Conservation (phyloP, 2,113 vertebrate genomes). For the Antechinus stuartii region DNA sequence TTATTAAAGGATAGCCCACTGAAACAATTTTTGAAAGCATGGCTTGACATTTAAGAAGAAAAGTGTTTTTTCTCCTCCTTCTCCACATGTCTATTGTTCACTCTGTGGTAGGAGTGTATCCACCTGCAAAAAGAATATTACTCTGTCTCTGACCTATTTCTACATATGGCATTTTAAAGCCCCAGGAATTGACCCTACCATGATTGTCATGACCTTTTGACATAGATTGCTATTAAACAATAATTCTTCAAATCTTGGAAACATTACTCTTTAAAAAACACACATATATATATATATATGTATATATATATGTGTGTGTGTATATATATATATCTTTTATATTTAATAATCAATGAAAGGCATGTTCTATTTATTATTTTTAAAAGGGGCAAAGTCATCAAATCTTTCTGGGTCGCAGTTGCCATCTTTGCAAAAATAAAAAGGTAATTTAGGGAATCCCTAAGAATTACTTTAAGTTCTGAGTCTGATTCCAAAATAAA, state of each 20-base stretch:
- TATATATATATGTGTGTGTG: background rate
- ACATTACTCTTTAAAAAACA: conserved; percentile 41
- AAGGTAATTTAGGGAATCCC: conserved; percentile 31
- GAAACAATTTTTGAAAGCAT: conserved; percentile 44
- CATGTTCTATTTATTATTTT: conserved; percentile 21
- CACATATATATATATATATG: too few species aligned
- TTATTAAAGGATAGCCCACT: conserved; percentile 21
- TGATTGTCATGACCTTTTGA: conserved; percentile 27
- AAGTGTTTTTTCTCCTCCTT: background rate
- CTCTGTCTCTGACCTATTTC: background rate
- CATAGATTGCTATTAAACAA: conserved; percentile 36
- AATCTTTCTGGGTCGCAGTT: conserved; percentile 7
- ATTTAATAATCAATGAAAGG: conserved; percentile 2
- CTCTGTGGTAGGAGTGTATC: background rate
- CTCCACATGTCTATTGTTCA: background rate
- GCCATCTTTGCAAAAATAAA: conserved; percentile 20
- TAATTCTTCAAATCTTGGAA: conserved; percentile 17
- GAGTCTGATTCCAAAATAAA: conserved; percentile 31
- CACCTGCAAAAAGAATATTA: background rate
- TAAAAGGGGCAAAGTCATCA: background rate
- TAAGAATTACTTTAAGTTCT: conserved; percentile 8
- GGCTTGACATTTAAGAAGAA: conserved; percentile 23
- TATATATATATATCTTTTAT: background rate
- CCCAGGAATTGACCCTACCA: conserved; percentile 26
- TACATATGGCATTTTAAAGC: conserved; percentile 3